Conservation (phyloP, 2,888 invertebrate species). For the Tetrapedia diversipes region DNA sequence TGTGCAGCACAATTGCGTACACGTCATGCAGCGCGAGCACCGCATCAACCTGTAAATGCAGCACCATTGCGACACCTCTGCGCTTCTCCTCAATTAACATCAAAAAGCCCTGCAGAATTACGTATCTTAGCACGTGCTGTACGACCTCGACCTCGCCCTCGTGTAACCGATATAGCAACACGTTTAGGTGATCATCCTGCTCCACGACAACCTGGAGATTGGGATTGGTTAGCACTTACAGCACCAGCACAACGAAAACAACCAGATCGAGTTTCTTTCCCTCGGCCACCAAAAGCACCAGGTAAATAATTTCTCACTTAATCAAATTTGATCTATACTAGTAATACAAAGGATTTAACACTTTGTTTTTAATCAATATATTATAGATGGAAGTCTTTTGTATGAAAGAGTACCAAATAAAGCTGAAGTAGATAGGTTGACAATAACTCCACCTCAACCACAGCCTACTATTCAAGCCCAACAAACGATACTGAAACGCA, state of each 20-base stretch:
- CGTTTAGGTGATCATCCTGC: conserved; percentile 86
- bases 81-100: conserved; percentile 78
- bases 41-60: conserved; percentile 85
- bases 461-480: conserved; percentile 80
- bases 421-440: conserved; percentile 88
- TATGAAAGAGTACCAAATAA: conserved; percentile 95
- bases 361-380: neutral
- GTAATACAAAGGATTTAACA: neutral
- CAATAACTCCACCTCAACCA: conserved; percentile 82
- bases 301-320: conserved; percentile 82
- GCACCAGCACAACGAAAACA: conserved; percentile 90
- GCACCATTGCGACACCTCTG: conserved; percentile 81
- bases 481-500: conserved; percentile 87
- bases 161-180: conserved; percentile 89
- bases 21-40: conserved; percentile 94
- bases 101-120: conserved; percentile 77
- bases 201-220: conserved; percentile 83
- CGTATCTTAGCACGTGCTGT: conserved; percentile 79
- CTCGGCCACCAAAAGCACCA: conserved; percentile 95
- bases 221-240: conserved; percentile 90
- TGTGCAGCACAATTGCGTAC: conserved; percentile 93
- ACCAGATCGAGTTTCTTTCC: conserved; percentile 92
- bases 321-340: neutral
- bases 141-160: conserved; percentile 78
- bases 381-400: conserved; percentile 91